Base-by-base conservation (phyloP, 2,888 invertebrate genomes). In the Dolomedes plantarius region DNA sequence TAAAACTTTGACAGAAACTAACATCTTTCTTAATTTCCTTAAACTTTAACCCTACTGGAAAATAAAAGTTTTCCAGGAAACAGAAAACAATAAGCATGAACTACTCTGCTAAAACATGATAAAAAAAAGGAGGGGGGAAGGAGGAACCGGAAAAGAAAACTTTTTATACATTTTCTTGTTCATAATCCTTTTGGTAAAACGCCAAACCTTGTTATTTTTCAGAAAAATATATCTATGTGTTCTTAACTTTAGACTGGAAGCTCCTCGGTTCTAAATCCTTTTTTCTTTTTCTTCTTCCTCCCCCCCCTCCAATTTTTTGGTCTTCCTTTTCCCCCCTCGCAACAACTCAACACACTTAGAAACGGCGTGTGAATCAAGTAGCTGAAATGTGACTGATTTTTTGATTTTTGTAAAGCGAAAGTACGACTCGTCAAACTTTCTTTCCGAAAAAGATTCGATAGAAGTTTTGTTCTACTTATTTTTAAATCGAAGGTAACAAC, bases 171-270 rank as follows among this genome's bases (percentile, higher is more conserved):
- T 16, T 46, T 46, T 46, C 46, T 46, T 46, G 46, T 46, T 46
- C 46, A 46, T 46, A 46, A 46, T 46, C 46, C 46, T 7, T 46
- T 46, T 46, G 46, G 46, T 46, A 46, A 16, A 46, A 46, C 46
- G 46, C 46, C 46, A 46, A 46, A 46, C 9, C 46, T 13, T 46
- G 46, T 46, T 46, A 16, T 46, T 36, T 36, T 36, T 36, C 36
- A 7, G 36, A 36, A 36, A 46, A 46, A 16, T 46, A 16, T 46
- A 46, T 46, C 36, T 9, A 9, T 46, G 11, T 16, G 46, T 16
- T 46, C 16, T 46, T 46, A 46, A 46, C 46, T 46, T 46, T 46
- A 46, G 9, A 46, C 16, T 16, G 2, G 46, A 16, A 46, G n/a
- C 7, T 46, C 16, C 46, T 46, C 2, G 5, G 16, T 46, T 2